Base-by-base conservation (phyloP, 2,797 vertebrate species). In the Tenualosa ilisha region DNA sequence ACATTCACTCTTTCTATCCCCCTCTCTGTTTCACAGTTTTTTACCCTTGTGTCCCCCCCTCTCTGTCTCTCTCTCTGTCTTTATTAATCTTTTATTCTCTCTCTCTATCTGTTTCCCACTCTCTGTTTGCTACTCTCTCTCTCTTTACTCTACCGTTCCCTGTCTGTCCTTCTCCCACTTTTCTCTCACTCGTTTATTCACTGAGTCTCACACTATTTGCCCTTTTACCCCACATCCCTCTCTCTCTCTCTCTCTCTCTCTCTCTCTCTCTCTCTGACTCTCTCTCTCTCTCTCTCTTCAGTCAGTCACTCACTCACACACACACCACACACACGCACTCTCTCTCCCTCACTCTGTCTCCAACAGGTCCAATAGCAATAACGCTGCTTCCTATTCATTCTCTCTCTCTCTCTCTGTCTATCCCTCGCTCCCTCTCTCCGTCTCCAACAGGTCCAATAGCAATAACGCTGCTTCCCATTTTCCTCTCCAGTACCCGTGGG, bases 401-500 rank as follows among this genome's bases (percentile, higher is more conserved):
- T 31, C 0, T 31, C 31, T 31, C 31, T 31, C 31, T 31, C 61
- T 2, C 0, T 31, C 31, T 31, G 0, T 31, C 31, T 31, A n/a
- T 2, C 40, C 4, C 56, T 24, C 31, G 50, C 12, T 3, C 72
- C 24, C 72, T 43, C 72, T 17, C 86, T 84, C 61, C 81, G 37
- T 59, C 40, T 37, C 85, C 82, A 72, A 83, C 86, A 84, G 84
- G 17, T 86, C 59, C 59, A 85, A 88, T 88, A 88, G 87, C 84
- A 88, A 89, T 85, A 86, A 86, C 49, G 53, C 81, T 56, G 84
- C 63, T 84, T 90, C 89, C 17, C 83, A 89, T 91, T 91, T 91
- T 90, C 87, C 87, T 81, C 83, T 89, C 81, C 86, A 87, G 68
- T 68, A 81, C 88, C 82, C 87, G 8, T 82, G 22, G 82, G 89